Conservation (phyloP, 2,113 vertebrate genomes). For the Phrynosoma platyrhinos region DNA sequence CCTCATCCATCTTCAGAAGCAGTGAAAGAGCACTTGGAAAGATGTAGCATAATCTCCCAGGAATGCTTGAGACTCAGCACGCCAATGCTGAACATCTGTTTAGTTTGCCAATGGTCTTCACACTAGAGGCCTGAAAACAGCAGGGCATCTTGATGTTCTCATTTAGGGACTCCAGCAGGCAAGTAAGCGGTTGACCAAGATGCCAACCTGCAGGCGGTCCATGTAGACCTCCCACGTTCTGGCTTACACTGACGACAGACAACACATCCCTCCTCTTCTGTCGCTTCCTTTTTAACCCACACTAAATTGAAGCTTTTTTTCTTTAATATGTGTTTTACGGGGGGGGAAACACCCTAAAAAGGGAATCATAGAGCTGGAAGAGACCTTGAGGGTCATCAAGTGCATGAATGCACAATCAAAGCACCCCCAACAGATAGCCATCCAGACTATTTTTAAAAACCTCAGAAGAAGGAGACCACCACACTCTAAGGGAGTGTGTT, state of each 20-base stretch:
- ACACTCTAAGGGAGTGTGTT: no score
- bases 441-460: no score
- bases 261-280: not conserved
- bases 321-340: no score
- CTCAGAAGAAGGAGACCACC: no score
- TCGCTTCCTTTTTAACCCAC: no score
- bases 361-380: no score
- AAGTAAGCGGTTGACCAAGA: not conserved
- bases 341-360: no score
- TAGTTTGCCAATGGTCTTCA: not conserved
- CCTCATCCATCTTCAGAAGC: not conserved
- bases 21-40: not conserved
- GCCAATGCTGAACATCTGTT: constrained; percentile 2
- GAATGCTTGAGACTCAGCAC: not conserved
- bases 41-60: not conserved
- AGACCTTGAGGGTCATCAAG: no score
- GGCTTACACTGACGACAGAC: not conserved
- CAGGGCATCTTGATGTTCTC: not conserved
- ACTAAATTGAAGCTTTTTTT: no score
- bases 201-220: not conserved
- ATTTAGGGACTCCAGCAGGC: not conserved
- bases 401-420: no score
- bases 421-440: no score
- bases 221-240: not conserved
- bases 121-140: not conserved